These are phyloP conservation scores for Fregetta grallaria DNA, from an alignment of 2,113 vertebrate species.

Conservation along the genomic window DNA sequence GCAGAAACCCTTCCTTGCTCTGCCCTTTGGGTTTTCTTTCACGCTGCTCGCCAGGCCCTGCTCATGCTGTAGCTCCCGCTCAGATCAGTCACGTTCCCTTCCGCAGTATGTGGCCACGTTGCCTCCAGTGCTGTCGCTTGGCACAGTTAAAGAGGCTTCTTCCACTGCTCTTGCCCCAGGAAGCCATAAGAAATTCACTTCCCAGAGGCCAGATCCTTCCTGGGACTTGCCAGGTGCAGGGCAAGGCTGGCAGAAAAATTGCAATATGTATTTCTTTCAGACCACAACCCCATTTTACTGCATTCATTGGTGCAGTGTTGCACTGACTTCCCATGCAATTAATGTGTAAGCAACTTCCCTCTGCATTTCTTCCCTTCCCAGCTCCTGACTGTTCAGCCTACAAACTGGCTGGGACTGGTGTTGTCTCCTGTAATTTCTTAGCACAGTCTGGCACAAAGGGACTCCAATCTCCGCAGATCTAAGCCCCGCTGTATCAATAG, in stretches of 20 bases:
- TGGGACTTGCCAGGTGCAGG: background rate
- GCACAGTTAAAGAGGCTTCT: background rate
- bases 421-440: background rate
- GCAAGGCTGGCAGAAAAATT: background rate
- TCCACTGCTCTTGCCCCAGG: background rate
- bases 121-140: background rate
- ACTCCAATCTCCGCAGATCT: conserved; percentile 31
- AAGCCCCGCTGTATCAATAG: conserved; percentile 9
- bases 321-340: background rate
- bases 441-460: background rate
- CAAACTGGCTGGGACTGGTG: background rate
- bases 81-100: background rate
- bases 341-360: background rate
- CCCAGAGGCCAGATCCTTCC: background rate
- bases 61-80: background rate
- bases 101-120: fast-evolving
- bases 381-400: background rate
- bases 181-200: background rate
- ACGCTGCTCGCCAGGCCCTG: fast-evolving
- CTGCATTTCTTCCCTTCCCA: background rate
- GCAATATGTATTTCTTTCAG: background rate
- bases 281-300: background rate
- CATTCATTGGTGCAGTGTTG: background rate
- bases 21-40: background rate
- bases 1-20: background rate